A percentile compares a stretch with the other conserved stretches of the same genome.
phyloP scores from a whole-genome alignment of 2,113 vertebrate species.

The Ondatra zibethicus region DNA sequence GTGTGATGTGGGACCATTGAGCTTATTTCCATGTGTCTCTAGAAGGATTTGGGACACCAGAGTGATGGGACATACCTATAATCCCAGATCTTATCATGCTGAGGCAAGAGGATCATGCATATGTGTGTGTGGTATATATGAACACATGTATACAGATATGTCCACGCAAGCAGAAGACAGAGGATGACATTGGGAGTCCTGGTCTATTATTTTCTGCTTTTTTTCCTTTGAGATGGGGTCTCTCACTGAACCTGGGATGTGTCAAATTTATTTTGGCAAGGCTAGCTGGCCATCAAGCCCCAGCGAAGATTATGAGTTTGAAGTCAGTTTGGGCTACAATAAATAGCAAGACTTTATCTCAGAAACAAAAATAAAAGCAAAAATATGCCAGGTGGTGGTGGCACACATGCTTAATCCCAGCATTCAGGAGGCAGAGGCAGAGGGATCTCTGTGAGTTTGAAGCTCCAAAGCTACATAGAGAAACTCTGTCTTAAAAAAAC shows the following conservation, averaged over 20 bases:
- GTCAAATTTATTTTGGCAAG: not conserved
- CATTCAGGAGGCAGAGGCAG: not conserved
- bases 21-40: not conserved
- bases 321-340: not conserved
- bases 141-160: not conserved
- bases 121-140: not conserved
- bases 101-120: not conserved
- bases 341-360: not conserved
- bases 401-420: not conserved
- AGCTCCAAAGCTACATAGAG: not conserved
- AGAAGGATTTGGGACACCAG: not conserved
- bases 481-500: not conserved
- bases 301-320: not conserved
- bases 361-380: not conserved
- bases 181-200: not conserved
- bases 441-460: not conserved
- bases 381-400: not conserved
- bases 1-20: not conserved
- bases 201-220: not conserved
- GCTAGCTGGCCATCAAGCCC: not conserved
- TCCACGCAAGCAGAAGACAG: not conserved
- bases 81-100: not conserved
- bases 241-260: not conserved
- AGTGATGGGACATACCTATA: not conserved
- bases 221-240: not conserved